Evolutionary conservation across 2,113 vertebrate species (phyloP).

Genomic region (Ptilonorhynchus violaceus): DNA sequence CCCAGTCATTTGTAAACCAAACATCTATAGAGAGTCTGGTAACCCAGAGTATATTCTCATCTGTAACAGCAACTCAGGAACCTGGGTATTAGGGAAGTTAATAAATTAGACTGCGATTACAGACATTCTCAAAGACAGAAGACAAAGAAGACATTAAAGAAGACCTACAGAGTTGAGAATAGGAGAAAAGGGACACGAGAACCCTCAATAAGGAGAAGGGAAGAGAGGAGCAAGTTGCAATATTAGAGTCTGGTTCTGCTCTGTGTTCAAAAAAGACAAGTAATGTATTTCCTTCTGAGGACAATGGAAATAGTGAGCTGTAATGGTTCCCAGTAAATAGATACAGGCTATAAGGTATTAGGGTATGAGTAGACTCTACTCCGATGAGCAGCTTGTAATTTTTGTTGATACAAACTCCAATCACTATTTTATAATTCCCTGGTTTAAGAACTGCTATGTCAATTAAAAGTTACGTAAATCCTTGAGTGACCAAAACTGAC

Average conservation of each 20-base stretch:
- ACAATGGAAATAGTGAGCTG: not conserved
- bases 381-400: not conserved
- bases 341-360: not conserved
- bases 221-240: not conserved
- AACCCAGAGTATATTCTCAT: not conserved
- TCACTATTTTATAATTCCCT: not conserved
- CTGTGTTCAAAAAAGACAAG: not conserved
- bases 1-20: not conserved
- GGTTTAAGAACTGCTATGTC: not conserved
- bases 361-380: not conserved
- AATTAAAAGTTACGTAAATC: not conserved
- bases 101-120: not conserved
- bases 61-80: not conserved
- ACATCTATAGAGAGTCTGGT: not conserved
- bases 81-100: not conserved
- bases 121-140: not conserved
- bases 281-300: not conserved
- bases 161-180: not conserved
- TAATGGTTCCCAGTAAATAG: not conserved
- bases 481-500: not conserved
- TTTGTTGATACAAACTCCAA: not conserved
- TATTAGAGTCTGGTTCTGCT: not conserved
- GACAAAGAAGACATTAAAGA: not conserved
- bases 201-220: not conserved
- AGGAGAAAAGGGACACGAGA: not conserved